phyloP scores from a whole-genome alignment of 2,797 vertebrate genomes.

The Gorsachius magnificus region DNA sequence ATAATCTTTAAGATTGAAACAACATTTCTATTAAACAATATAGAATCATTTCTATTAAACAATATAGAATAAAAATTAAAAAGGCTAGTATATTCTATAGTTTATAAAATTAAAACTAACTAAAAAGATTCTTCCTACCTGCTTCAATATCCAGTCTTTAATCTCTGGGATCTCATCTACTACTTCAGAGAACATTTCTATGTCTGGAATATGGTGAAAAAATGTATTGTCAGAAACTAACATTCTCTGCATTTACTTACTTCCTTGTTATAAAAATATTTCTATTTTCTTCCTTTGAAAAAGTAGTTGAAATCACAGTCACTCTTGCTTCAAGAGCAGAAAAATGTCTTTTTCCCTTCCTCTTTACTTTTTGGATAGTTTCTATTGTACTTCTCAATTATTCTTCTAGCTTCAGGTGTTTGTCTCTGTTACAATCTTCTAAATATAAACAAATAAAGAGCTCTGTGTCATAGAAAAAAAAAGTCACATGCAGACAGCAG shows the following conservation, averaged over 20 bases:
- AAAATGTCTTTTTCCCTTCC: background rate
- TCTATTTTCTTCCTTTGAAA: background rate
- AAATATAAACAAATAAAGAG: background rate
- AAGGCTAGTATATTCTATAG: background rate
- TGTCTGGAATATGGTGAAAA: background rate
- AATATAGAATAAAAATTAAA: background rate
- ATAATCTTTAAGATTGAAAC: background rate
- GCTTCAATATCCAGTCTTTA: background rate
- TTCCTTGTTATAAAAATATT: background rate
- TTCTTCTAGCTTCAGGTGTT: background rate
- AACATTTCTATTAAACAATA: background rate
- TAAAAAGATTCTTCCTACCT: background rate
- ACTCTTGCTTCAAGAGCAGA: background rate
- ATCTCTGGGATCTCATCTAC: background rate
- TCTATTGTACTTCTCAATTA: background rate
- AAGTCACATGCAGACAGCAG: background rate
- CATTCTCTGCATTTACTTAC: background rate
- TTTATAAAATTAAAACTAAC: background rate
- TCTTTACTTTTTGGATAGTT: background rate
- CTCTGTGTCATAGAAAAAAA: background rate
- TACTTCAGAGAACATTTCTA: background rate
- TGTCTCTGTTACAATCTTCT: background rate
- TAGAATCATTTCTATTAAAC: background rate
- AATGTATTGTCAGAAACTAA: background rate
- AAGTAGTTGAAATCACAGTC: background rate